phyloP scores from a whole-genome alignment of 2,113 vertebrate genomes.

The Callipepla squamata region DNA sequence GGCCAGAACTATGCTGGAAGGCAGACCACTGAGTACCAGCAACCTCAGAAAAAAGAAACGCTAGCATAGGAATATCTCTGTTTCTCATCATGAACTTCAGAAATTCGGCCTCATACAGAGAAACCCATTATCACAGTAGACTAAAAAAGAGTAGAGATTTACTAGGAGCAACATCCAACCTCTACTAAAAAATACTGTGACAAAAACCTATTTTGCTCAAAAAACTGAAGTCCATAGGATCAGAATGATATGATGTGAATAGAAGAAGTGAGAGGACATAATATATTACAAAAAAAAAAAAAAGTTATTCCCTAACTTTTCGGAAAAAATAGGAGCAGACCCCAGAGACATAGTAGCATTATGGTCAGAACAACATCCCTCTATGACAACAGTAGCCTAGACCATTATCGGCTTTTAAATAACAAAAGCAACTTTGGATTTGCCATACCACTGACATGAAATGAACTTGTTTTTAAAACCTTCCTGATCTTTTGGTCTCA shows the following conservation, averaged over 20 bases:
- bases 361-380: neutral
- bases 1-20: accelerated
- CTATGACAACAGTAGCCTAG: neutral
- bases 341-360: accelerated
- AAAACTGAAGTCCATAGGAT: neutral
- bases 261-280: neutral
- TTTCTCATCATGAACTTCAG: neutral
- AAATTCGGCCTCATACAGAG: neutral
- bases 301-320: neutral
- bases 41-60: neutral
- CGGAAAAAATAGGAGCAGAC: neutral
- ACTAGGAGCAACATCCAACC: neutral
- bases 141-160: neutral
- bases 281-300: neutral
- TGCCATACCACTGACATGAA: neutral
- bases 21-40: neutral
- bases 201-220: neutral
- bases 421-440: neutral
- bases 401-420: neutral
- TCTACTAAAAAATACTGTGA: neutral
- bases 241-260: neutral
- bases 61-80: neutral
- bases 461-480: neutral
- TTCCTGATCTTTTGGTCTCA: neutral
- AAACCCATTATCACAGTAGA: neutral